Conservation (phyloP, 30 jellyfish, hydroid and myxozoan species). For the Mastigias papua region DNA sequence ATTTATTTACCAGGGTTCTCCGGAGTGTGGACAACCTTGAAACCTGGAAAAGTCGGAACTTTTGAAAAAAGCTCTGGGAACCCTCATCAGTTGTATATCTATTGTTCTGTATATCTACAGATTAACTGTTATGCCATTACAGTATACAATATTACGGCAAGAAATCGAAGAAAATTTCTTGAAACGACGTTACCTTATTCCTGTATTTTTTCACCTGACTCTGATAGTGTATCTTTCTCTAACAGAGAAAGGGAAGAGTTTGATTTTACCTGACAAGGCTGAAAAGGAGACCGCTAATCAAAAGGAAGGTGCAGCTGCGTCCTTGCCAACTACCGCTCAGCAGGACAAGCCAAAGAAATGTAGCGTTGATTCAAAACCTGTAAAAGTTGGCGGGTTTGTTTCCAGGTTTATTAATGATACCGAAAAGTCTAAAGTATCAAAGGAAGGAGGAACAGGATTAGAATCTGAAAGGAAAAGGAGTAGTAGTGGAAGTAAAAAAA, state of each 20-base stretch:
- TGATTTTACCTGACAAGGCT: background rate
- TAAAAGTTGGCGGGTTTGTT: constrained; percentile 47
- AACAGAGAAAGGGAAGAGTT: background rate
- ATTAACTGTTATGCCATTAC: no score
- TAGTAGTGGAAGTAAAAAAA: background rate
- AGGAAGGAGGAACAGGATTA: background rate
- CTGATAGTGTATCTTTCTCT: no score
- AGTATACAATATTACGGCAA: no score
- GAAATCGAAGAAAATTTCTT: no score
- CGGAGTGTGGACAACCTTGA: no score
- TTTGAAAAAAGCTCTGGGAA: no score
- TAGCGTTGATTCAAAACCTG: background rate
- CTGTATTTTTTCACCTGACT: no score
- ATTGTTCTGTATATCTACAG: no score
- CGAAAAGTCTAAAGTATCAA: background rate
- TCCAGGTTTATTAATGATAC: constrained; percentile 4
- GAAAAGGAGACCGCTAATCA: background rate
- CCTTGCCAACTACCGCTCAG: background rate
- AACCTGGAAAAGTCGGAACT: no score
- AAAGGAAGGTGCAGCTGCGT: background rate
- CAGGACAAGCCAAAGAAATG: background rate
- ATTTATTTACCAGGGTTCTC: no score
- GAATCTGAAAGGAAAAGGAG: background rate
- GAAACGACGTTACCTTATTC: no score
- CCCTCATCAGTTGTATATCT: no score